Evolutionary conservation across 2,113 vertebrate genomes (phyloP).

Genomic region (Turdus rufiventris): DNA sequence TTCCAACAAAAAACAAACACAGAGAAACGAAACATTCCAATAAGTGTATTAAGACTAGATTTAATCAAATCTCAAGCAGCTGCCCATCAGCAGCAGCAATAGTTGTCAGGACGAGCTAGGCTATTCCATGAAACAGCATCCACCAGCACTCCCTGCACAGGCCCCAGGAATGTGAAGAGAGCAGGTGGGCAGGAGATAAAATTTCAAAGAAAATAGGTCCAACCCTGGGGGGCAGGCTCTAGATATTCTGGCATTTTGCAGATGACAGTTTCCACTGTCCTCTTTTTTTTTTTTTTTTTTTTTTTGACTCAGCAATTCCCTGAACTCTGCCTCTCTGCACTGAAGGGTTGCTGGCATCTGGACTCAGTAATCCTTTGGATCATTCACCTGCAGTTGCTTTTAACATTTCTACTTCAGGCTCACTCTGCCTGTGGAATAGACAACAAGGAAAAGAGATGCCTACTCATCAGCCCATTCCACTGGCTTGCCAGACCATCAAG

Average conservation of each 20-base stretch:
- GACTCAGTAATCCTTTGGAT: background rate
- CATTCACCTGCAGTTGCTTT: background rate
- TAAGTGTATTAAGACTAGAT: background rate
- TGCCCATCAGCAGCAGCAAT: background rate
- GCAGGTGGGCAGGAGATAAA: rapidly evolving
- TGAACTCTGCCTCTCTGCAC: background rate
- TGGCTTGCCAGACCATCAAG: background rate
- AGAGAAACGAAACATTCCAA: background rate
- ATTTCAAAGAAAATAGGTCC: background rate
- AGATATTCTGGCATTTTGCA: background rate
- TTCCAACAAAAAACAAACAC: background rate
- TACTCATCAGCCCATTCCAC: background rate
- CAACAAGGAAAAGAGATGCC: background rate
- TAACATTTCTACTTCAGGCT: background rate
- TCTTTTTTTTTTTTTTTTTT: background rate
- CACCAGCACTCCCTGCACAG: background rate
- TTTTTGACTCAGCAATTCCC: background rate
- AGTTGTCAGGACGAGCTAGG: background rate
- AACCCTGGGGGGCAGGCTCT: too few species aligned
- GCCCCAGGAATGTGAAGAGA: background rate
- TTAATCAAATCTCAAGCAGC: background rate
- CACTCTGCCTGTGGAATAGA: rapidly evolving
- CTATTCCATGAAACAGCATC: background rate
- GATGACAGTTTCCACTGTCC: background rate
- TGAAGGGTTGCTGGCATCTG: background rate